Evolutionary conservation across 2,797 vertebrate genomes (phyloP).

Genomic region (Tragelaphus eurycerus): DNA sequence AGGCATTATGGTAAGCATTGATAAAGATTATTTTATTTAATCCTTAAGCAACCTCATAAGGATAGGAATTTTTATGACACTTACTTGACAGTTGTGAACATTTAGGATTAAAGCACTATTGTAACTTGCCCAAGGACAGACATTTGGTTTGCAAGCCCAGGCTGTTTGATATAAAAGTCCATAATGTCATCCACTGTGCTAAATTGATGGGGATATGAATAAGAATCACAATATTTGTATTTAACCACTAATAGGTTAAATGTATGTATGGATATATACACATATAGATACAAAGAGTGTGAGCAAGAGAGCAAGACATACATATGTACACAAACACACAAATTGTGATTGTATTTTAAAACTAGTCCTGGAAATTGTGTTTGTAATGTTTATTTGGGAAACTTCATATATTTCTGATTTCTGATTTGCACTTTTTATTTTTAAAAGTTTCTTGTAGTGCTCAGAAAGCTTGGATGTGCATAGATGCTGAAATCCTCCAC

Average conservation of each 20-base stretch:
- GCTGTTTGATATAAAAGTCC: neutral
- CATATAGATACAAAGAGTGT: neutral
- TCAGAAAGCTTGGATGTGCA: neutral
- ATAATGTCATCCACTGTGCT: neutral
- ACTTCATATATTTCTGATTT: neutral
- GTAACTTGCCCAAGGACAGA: neutral
- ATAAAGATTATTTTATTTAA: conserved; percentile 34
- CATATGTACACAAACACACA: neutral
- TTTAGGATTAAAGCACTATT: neutral
- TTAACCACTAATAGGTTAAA: neutral
- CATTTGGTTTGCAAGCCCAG: neutral
- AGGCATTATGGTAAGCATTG: neutral
- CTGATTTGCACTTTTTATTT: neutral
- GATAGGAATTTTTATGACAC: neutral
- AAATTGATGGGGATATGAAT: neutral
- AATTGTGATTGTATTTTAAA: neutral
- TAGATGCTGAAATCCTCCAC: neutral
- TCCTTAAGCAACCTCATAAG: neutral
- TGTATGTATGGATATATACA: neutral
- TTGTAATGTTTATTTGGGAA: conserved; percentile 19
- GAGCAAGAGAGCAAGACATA: neutral
- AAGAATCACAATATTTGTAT: neutral
- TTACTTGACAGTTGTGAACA: neutral
- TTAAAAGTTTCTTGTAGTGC: neutral
- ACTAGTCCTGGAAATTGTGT: neutral